Percentiles rank a stretch among this genome's conserved stretches.
Conservation (phyloP, 30 jellyfish, hydroid and myxozoan species). For the Clytia hemisphaerica region DNA sequence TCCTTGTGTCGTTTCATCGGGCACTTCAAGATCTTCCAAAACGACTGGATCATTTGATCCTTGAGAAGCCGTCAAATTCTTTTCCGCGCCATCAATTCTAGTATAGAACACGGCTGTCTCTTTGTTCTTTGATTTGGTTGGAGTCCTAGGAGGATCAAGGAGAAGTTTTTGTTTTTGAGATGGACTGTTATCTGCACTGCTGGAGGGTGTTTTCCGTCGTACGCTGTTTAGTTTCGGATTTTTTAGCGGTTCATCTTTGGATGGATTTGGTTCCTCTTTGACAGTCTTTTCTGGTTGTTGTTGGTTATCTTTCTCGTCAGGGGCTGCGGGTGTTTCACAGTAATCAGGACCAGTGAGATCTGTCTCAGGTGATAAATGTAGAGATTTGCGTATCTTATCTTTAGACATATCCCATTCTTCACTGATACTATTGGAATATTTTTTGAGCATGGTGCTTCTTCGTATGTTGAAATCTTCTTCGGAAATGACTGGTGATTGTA, state of each 20-base stretch:
- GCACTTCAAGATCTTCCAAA: slow-evolving; percentile 24
- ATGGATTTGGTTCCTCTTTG: too few species aligned
- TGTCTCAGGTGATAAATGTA: slow-evolving; percentile 14
- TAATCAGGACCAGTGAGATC: slow-evolving; percentile 42
- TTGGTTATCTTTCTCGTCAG: too few species aligned
- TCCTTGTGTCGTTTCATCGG: background rate
- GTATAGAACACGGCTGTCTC: slow-evolving; percentile 2
- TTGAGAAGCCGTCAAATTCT: background rate
- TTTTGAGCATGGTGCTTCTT: slow-evolving; percentile 12
- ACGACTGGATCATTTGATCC: slow-evolving; percentile 8
- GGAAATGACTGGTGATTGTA: too few species aligned
- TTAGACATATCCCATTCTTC: slow-evolving; percentile 18
- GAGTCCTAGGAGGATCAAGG: background rate
- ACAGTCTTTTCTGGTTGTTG: too few species aligned
- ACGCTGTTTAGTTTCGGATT: background rate
- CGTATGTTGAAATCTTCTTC: too few species aligned
- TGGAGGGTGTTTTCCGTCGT: background rate
- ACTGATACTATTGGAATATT: background rate
- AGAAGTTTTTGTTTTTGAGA: background rate
- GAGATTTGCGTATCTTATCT: background rate
- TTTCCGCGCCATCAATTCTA: background rate
- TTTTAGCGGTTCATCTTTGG: background rate
- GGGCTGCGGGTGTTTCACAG: too few species aligned
- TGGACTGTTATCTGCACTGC: background rate
- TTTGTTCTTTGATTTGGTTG: background rate